Percentiles rank a stretch among this genome's conserved stretches.
These are phyloP conservation scores for Stenotaenia linearis DNA, from an alignment of 2,888 invertebrate species.

Conservation along the genomic window DNA sequence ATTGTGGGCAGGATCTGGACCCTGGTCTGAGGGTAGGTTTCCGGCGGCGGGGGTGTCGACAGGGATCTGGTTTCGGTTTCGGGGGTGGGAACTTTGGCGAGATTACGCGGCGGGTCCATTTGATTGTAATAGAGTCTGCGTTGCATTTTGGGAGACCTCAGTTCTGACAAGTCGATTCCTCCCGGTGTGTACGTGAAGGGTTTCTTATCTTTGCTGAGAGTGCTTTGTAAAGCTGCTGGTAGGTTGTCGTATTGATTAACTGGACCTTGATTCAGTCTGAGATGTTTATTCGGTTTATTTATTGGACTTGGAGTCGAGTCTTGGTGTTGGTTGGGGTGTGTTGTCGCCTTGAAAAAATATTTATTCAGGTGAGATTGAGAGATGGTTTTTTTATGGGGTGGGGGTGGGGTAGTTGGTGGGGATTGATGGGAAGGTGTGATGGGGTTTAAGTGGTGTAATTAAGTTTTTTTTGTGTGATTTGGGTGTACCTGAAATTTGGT, in stretches of 20 bases:
- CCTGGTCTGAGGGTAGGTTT: slow-evolving; percentile 29
- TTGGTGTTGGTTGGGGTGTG: not conserved
- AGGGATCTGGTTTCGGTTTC: slow-evolving; percentile 27
- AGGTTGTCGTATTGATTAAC: slow-evolving; percentile 37
- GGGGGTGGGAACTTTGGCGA: slow-evolving; percentile 42
- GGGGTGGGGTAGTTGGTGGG: not conserved
- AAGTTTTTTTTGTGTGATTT: too few relatives aligned
- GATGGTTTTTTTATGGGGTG: not conserved
- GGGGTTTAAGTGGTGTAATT: too few relatives aligned
- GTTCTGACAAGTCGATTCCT: slow-evolving; percentile 83
- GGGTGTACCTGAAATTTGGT: too few relatives aligned
- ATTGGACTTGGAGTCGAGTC: not conserved
- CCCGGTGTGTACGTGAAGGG: slow-evolving; percentile 96
- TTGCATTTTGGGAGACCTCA: slow-evolving; percentile 76
- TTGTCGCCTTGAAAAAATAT: not conserved
- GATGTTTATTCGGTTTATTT: not conserved
- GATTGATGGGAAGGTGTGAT: too few relatives aligned
- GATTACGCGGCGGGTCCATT: slow-evolving; percentile 38
- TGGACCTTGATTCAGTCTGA: not conserved
- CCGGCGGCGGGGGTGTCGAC: slow-evolving; percentile 35
- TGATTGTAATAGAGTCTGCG: slow-evolving; percentile 35
- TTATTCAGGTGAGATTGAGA: not conserved
- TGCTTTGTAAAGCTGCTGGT: slow-evolving; percentile 83
- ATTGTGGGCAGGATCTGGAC: not conserved
- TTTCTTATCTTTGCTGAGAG: slow-evolving; percentile 85